Evolutionary conservation across 1,140 invertebrate species (phyloP).

Genomic region (Philopotamus ludificatus): DNA sequence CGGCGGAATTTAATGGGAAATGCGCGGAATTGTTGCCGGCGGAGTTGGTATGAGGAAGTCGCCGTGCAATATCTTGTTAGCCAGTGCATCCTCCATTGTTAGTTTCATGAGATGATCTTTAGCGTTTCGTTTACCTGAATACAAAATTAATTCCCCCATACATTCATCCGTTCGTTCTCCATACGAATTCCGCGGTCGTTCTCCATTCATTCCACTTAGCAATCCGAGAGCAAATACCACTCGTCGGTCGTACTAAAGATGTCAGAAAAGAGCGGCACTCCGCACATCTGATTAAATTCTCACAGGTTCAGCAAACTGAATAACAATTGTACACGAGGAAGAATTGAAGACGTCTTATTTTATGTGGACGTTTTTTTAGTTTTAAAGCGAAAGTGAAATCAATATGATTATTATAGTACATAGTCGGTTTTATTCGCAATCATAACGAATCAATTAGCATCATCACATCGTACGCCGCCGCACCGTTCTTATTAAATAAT

Average conservation of each 20-base stretch:
- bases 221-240: not conserved
- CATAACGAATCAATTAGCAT: not conserved
- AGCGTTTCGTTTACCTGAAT: constrained; percentile 5
- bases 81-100: constrained; percentile 5
- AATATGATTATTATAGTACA: no score
- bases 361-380: no score
- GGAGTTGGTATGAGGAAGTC: not conserved
- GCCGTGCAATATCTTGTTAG: not conserved
- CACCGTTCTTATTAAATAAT: constrained; percentile 2
- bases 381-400: no score
- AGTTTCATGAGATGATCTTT: not conserved
- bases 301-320: no score
- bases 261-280: no score
- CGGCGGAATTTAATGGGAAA: no score
- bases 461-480: not conserved
- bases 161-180: not conserved
- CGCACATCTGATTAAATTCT: no score
- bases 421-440: no score
- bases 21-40: no score
- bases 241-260: no score
- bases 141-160: constrained; percentile 3
- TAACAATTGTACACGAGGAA: no score
- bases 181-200: not conserved
- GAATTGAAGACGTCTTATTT: no score
- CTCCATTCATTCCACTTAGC: not conserved